A percentile compares a stretch with the other conserved stretches of the same genome.
Conservation (phyloP, 2,113 vertebrate species). For the Camarhynchus parvulus region DNA sequence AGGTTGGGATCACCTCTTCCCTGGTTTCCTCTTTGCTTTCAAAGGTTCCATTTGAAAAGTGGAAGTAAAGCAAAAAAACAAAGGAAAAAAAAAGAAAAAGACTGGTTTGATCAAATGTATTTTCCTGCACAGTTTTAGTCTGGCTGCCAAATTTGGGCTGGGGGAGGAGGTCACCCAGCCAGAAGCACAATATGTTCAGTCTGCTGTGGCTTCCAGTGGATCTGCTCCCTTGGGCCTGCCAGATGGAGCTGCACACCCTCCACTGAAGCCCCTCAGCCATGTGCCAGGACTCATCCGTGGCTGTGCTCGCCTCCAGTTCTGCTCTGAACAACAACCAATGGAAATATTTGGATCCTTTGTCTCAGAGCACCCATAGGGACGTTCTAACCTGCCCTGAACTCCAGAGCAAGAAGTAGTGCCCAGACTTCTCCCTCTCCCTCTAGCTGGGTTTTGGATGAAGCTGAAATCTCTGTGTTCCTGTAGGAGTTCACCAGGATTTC, state of each 20-base stretch:
- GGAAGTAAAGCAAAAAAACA: neutral
- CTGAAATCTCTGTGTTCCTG: neutral
- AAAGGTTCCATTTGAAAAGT: neutral
- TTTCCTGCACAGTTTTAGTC: neutral
- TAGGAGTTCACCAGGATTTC: neutral
- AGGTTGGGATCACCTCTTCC: neutral
- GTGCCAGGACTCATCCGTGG: neutral
- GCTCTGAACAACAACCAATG: neutral
- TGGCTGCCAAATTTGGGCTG: conserved; percentile 7
- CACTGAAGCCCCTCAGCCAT: neutral
- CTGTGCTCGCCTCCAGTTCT: neutral
- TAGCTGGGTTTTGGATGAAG: neutral
- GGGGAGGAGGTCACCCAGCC: neutral
- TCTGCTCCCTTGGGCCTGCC: neutral
- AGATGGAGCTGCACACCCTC: conserved; percentile 4
- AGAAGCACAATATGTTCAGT: conserved; percentile 3
- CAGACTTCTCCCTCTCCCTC: neutral
- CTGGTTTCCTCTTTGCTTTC: neutral
- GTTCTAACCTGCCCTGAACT: neutral
- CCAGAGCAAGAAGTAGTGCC: neutral
- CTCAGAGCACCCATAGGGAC: neutral
- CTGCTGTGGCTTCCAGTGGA: neutral
- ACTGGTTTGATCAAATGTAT: neutral
- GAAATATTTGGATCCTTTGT: neutral
- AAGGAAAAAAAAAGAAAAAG: too few species aligned